A percentile compares a stretch with the other conserved stretches of the same genome.
Conservation (phyloP, 1,140 invertebrate species). For the Chironomus tepperi region DNA sequence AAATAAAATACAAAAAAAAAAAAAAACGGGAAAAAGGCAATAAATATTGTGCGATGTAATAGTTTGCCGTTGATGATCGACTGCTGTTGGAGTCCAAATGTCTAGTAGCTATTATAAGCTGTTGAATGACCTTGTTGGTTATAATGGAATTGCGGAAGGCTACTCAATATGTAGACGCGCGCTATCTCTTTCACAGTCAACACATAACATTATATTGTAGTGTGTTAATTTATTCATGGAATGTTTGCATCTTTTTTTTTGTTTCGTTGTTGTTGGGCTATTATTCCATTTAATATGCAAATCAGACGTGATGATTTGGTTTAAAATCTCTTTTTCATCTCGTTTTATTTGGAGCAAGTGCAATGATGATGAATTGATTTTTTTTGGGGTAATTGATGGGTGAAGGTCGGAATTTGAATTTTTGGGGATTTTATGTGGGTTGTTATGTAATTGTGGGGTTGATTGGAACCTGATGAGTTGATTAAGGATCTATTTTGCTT, state of each 20-base stretch:
- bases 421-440: too few relatives aligned
- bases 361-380: background rate
- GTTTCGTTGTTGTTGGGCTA: too few relatives aligned
- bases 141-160: conserved; percentile 20
- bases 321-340: background rate
- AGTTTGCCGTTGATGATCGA: conserved; percentile 4
- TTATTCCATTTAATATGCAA: too few relatives aligned
- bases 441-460: too few relatives aligned
- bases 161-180: background rate
- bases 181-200: background rate
- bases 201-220: background rate
- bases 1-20: background rate
- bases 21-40: background rate
- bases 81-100: conserved; percentile 10
- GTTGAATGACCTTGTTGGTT: conserved; percentile 17
- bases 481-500: too few relatives aligned
- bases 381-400: too few relatives aligned
- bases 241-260: conserved; percentile 5
- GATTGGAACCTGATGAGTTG: too few relatives aligned
- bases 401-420: too few relatives aligned
- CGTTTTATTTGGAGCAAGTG: background rate
- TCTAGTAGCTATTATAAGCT: conserved; percentile 11
- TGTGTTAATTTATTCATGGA: conserved; percentile 22
- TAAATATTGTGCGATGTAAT: background rate
- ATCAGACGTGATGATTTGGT: background rate